A percentile compares a stretch with the other conserved stretches of the same genome.
These are phyloP conservation scores for Pollenia amentaria DNA, from an alignment of 2,888 invertebrate genomes.

Conservation along the genomic window DNA sequence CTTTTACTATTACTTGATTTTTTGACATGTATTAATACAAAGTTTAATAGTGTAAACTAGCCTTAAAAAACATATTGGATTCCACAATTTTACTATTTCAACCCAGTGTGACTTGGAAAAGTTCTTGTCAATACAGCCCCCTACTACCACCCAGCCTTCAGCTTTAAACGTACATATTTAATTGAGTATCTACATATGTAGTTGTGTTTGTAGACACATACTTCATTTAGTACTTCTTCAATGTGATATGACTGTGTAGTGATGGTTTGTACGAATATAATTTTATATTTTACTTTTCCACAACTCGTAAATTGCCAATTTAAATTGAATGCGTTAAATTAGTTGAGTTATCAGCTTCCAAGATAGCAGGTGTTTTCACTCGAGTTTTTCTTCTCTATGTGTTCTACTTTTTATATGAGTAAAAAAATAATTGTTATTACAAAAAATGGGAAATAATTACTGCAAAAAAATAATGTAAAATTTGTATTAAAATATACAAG, in stretches of 20 bases:
- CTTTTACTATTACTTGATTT: no score
- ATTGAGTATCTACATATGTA: neutral
- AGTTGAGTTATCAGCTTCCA: constrained; percentile 84
- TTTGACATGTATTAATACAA: no score
- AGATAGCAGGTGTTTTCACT: constrained; percentile 79
- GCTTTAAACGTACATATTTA: neutral
- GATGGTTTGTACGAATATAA: constrained; percentile 7
- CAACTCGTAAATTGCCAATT: constrained; percentile 82
- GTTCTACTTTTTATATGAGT: neutral
- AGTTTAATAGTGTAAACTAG: no score
- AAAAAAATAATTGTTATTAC: constrained; percentile 11
- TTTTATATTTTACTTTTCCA: constrained; percentile 56
- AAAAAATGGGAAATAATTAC: constrained; percentile 36
- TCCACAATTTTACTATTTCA: neutral
- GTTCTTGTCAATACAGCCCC: neutral
- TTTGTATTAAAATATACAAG: constrained; percentile 3
- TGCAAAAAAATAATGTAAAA: constrained; percentile 12
- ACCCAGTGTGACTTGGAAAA: constrained; percentile 39
- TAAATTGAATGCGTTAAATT: constrained; percentile 83
- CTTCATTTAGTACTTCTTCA: constrained; percentile 49
- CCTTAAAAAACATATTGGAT: no score
- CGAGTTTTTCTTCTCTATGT: constrained; percentile 16
- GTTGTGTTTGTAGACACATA: constrained; percentile 1
- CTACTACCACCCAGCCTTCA: neutral
- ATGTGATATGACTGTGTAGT: constrained; percentile 22